These are phyloP conservation scores for Agrenia bidenticulata DNA, from an alignment of 2,888 invertebrate species.

Conservation along the genomic window DNA sequence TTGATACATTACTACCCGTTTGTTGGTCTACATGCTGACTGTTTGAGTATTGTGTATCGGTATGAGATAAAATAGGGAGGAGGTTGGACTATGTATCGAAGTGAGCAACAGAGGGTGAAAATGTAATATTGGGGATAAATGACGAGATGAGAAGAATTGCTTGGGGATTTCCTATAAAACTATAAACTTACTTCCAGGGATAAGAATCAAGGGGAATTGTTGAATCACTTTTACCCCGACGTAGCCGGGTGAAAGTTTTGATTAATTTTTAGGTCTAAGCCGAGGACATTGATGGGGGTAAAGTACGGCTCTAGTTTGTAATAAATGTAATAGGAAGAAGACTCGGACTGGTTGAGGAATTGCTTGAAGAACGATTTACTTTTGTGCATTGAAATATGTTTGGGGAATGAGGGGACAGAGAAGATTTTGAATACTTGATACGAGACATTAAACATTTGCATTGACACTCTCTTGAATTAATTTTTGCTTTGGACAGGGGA, in stretches of 20 bases:
- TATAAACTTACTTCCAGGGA: slow-evolving; percentile 22
- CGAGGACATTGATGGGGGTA: neutral
- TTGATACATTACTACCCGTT: too few species aligned
- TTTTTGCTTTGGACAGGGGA: neutral
- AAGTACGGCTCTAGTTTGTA: neutral
- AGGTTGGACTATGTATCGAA: too few species aligned
- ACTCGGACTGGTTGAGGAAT: neutral
- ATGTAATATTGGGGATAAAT: slow-evolving; percentile 31
- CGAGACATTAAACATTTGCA: slow-evolving; percentile 6
- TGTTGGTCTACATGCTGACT: too few species aligned
- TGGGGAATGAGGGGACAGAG: neutral
- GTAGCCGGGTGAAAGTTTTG: too few species aligned
- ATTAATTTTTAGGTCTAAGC: neutral
- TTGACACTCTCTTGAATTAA: slow-evolving; percentile 3
- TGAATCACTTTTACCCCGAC: slow-evolving; percentile 6
- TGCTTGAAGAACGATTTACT: neutral
- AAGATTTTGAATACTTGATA: slow-evolving; percentile 2
- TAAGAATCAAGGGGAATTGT: slow-evolving; percentile 37
- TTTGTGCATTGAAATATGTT: neutral
- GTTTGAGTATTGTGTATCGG: too few species aligned
- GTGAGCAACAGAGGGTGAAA: slow-evolving; percentile 8
- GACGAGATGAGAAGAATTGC: slow-evolving; percentile 40
- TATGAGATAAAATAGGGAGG: too few species aligned
- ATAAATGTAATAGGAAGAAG: slow-evolving; percentile 1
- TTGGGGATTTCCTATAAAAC: slow-evolving; percentile 33